Evolutionary conservation across 1,140 invertebrate species (phyloP), one percentile per base, ranked within the genome.

Genomic region (Drosophila kanapiae): DNA sequence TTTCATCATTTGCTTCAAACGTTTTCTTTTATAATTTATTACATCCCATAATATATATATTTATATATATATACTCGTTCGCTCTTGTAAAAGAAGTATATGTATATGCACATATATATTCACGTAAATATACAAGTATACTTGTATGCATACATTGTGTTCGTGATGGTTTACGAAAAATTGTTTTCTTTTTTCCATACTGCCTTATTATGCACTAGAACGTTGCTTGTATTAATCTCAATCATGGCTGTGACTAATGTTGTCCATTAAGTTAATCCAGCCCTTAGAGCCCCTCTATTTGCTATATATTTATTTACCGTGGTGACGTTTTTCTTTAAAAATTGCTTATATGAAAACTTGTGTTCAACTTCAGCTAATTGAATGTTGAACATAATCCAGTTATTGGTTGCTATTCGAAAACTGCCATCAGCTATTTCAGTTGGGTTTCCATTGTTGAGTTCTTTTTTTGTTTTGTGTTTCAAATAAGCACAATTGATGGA

Each of bases 1-100:
- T 88, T 87, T 87, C 84, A 74, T 85, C 82, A 71, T 87, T 87
- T 80, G 56, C 69, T 78, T 87, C 67, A 69, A 79, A 76, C 82
- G 74, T 81, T 82, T 81, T 67, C 62, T 69, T 49, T 38, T 76
- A 45, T 64, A 23, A 45, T 63, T 40, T 75, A 65, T 79, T 86
- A 79, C 65, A 75, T 75, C 71, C 70, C 87, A 86, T 70, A 77
- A 80, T 87, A 86, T 72, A 51, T 82, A 51, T 87, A 57, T 84
- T 60, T 65, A 63, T 86, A 71, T 78, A 72, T 78, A 62, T 79
- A 53, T 82, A 69, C 75, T 75, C 64, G 65, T 67, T 86, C 80
- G 72, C 69, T 60, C 68, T 68, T 83, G 83, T 87, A 87, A 86
- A 86, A 86, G 71, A 86, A 86, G 79, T 83, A 62, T 84, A 80